Evolutionary conservation across 2,888 invertebrate species (phyloP).

Genomic region (Trisateles emortualis): DNA sequence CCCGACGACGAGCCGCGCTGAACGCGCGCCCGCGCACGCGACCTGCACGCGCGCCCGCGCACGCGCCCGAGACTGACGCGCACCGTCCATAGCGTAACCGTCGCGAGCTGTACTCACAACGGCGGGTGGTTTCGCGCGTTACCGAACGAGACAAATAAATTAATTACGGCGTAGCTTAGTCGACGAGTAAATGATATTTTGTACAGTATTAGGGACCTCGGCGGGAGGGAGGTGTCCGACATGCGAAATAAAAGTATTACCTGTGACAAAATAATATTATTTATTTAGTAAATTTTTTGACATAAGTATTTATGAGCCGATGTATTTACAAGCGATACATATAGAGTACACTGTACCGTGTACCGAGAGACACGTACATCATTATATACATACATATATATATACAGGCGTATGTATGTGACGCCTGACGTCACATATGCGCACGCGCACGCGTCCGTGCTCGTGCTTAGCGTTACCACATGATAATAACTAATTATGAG

Average conservation of each 20-base stretch:
- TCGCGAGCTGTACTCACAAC: too few species aligned
- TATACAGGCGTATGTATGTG: background rate
- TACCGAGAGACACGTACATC: slow-evolving; percentile 50
- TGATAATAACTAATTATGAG: slow-evolving; percentile 17
- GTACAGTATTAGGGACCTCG: slow-evolving; percentile 66
- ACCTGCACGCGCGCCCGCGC: background rate
- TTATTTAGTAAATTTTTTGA: slow-evolving; percentile 61
- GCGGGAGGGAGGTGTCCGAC: slow-evolving; percentile 29
- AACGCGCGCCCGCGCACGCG: too few species aligned
- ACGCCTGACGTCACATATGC: too few species aligned
- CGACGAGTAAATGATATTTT: slow-evolving; percentile 56
- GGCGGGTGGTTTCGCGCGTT: too few species aligned
- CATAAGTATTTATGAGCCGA: slow-evolving; percentile 47
- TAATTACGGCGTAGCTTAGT: slow-evolving; percentile 20
- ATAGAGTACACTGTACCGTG: slow-evolving; percentile 46
- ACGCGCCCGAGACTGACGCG: slow-evolving; percentile 24
- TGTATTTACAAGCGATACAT: slow-evolving; percentile 42
- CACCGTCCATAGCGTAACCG: slow-evolving; percentile 26
- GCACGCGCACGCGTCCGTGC: background rate
- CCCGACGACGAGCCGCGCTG: slow-evolving; percentile 66
- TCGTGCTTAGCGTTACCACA: slow-evolving; percentile 8
- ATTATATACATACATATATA: too few species aligned
- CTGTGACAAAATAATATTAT: slow-evolving; percentile 49
- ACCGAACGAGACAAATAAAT: slow-evolving; percentile 45
- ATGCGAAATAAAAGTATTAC: slow-evolving; percentile 53